Evolutionary conservation across 2,113 vertebrate species (phyloP).

Genomic region (Menidia beryllina): DNA sequence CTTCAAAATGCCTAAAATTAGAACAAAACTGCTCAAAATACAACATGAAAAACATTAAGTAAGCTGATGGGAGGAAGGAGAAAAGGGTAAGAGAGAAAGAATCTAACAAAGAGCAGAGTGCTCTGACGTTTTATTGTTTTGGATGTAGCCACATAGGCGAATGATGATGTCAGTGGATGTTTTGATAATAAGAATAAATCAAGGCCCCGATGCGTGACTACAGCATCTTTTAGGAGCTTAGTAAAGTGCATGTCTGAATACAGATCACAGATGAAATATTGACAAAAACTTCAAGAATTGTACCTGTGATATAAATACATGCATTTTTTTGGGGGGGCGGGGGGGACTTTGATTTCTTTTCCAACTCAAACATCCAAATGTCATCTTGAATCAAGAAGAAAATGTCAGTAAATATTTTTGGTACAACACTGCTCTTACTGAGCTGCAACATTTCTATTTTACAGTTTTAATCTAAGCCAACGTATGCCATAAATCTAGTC

Average conservation of each 20-base stretch:
- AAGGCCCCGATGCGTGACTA: constrained; percentile 39
- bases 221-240: constrained; percentile 27
- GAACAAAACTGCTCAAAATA: constrained; percentile 22
- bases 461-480: background rate
- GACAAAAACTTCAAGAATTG: background rate
- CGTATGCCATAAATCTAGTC: background rate
- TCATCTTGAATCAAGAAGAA: too few species aligned
- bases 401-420: too few species aligned
- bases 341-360: background rate
- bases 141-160: constrained; percentile 53
- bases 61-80: too few species aligned
- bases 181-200: constrained; percentile 77
- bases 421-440: too few species aligned
- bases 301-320: background rate
- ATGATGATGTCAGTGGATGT: constrained; percentile 64
- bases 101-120: constrained; percentile 10
- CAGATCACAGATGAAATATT: background rate
- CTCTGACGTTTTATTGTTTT: constrained; percentile 67
- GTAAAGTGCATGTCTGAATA: background rate
- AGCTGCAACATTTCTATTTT: background rate
- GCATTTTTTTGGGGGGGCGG: too few species aligned
- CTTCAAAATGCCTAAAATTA: constrained; percentile 44
- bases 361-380: background rate
- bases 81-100: constrained; percentile 1
- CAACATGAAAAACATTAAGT: background rate